Evolutionary conservation across 2,113 vertebrate species (phyloP).

Genomic region (Cyrtonyx montezumae): DNA sequence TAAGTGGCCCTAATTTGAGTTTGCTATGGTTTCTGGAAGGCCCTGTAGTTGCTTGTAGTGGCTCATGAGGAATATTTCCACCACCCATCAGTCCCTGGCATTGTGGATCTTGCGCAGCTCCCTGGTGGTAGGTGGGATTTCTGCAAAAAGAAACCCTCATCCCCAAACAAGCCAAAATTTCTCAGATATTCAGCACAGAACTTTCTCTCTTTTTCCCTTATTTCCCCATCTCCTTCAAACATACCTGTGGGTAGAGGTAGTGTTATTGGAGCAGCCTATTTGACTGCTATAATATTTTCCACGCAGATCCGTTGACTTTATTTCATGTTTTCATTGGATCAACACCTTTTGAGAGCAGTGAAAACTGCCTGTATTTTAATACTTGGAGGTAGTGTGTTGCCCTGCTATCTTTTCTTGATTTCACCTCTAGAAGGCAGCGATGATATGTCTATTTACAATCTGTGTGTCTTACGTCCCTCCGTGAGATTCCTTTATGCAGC

Average conservation of each 20-base stretch:
- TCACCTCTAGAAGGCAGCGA: slow-evolving; percentile 71
- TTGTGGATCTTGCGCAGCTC: not conserved
- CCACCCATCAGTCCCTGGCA: not conserved
- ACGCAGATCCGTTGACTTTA: slow-evolving; percentile 68
- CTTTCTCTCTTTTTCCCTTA: slow-evolving; percentile 60
- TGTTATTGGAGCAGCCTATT: slow-evolving; percentile 73
- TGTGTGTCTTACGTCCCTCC: not conserved
- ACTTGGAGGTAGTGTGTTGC: slow-evolving; percentile 50
- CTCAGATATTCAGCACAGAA: slow-evolving; percentile 51
- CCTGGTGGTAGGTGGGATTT: slow-evolving; percentile 3
- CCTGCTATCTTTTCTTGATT: slow-evolving; percentile 55
- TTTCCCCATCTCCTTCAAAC: slow-evolving; percentile 54
- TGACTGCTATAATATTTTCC: slow-evolving; percentile 75
- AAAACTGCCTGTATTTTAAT: slow-evolving; percentile 46
- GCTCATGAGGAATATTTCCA: slow-evolving; percentile 11
- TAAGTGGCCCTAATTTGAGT: not conserved
- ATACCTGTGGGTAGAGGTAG: slow-evolving; percentile 73
- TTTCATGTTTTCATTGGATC: slow-evolving; percentile 72
- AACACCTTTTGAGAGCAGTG: slow-evolving; percentile 50
- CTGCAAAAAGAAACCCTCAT: slow-evolving; percentile 14
- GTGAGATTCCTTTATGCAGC: not conserved
- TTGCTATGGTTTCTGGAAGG: slow-evolving; percentile 20
- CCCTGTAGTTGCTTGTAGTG: not conserved
- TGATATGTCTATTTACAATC: not conserved
- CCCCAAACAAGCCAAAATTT: slow-evolving; percentile 13